Evolutionary conservation across 2,888 invertebrate species (phyloP).

Genomic region (Metellina segmentata): DNA sequence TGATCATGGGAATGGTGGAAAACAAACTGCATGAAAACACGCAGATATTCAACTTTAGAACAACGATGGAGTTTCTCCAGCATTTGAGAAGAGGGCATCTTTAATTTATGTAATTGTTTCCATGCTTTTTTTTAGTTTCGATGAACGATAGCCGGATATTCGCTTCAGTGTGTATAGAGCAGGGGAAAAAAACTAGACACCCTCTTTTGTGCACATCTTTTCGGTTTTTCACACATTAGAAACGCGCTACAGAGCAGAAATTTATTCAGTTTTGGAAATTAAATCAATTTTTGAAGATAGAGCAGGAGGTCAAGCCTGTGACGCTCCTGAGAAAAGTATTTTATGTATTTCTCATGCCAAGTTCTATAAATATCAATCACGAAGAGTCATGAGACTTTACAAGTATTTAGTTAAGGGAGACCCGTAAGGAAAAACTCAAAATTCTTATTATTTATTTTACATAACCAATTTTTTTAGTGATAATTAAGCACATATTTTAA

Average conservation of each 20-base stretch:
- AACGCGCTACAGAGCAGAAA: conserved; percentile 21
- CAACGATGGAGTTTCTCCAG: not conserved
- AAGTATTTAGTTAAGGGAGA: no score
- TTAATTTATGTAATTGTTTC: not conserved
- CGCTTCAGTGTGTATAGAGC: not conserved
- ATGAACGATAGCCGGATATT: conserved; percentile 27
- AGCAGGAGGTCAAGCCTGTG: not conserved
- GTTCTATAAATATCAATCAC: no score
- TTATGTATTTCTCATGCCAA: not conserved
- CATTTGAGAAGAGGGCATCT: not conserved
- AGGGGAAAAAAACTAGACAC: not conserved
- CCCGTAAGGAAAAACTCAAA: no score
- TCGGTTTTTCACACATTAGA: conserved; percentile 1
- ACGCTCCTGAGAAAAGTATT: not conserved
- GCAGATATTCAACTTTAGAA: not conserved
- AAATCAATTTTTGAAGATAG: not conserved
- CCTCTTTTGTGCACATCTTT: not conserved
- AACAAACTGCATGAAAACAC: conserved; percentile 38
- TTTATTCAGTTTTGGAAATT: not conserved
- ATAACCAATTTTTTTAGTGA: no score
- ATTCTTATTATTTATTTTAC: no score
- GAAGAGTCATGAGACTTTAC: no score
- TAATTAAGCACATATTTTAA: no score
- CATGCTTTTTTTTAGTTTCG: not conserved
- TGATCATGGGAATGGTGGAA: not conserved